Base-by-base conservation (phyloP, 1,140 invertebrate species). In the Macrotrachela quadricornifera region DNA sequence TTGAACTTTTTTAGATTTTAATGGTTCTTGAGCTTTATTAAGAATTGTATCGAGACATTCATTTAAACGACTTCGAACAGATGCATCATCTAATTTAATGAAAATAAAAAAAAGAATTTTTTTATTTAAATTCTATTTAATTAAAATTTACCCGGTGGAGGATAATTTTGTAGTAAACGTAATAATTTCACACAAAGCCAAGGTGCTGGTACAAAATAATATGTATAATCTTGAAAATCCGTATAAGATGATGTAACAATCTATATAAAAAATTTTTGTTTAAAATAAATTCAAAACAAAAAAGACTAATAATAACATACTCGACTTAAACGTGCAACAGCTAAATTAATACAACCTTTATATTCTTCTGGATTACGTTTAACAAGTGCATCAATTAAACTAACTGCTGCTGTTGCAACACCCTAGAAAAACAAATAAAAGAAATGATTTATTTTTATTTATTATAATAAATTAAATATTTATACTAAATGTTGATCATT, bases 1-100 rank as follows among this genome's bases (percentile, higher is more conserved):
- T 74, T 99, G 94, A 46, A 97, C 90, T 73, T 99, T 99, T 72
- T 99, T 99, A 30, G 92, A 97, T 69, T 99, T 99, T 38, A 91
- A 91, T 51, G 92, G 88, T 67, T 99, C 94, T 70, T 96, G 90
- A 18, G 91, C 92, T 75, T 97, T 97, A 67, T 97, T 97, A 58
- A 99, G 75, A 63, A 99, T 97, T 15, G 90, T 95, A 73, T 99
- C 94, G 61, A 99, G 72, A 64, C 92, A 97, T 74, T 99, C 94
- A 62, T 91, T 91, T 41, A 99, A 72, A 52, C 91, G 77, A 4
- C 87, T 88, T 54, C 85, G 76, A 0, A 95, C 85, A 15, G 88
- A 87, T 40, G 87, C 85, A 73, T 92, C 88, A 65, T 94, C 86
- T 64, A 8, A 30, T n/a, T n/a, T n/a, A n/a, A n/a, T n/a, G 8